phyloP scores from a whole-genome alignment of 2,113 vertebrate species.

The Leucoraja erinaceus region DNA sequence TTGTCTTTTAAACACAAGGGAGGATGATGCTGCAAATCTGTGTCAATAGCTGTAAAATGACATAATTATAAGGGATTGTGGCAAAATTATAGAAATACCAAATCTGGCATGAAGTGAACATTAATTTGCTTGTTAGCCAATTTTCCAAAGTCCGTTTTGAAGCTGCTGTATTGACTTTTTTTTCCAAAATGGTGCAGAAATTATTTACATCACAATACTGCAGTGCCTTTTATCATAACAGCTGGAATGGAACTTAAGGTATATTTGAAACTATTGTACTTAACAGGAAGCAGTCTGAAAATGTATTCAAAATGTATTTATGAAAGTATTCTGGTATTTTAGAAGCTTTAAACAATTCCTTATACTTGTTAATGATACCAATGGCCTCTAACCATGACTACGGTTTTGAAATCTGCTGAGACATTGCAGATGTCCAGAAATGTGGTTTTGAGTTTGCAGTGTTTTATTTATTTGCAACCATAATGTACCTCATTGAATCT shows the following conservation, averaged over 20 bases:
- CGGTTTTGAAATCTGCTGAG: background rate
- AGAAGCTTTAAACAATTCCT: background rate
- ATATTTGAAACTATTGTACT: background rate
- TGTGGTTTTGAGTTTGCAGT: background rate
- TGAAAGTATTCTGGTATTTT: background rate
- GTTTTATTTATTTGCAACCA: constrained; percentile 15
- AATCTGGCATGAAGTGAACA: background rate
- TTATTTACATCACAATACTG: background rate
- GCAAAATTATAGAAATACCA: background rate
- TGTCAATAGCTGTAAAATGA: background rate
- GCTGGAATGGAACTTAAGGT: background rate
- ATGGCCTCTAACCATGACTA: background rate
- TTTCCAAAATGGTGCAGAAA: no score
- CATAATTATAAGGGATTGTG: background rate
- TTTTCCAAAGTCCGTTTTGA: background rate
- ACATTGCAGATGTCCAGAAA: background rate
- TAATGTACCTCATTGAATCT: background rate
- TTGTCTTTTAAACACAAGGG: background rate
- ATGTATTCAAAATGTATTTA: background rate
- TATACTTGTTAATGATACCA: background rate
- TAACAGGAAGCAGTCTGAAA: background rate
- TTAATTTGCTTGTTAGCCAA: background rate
- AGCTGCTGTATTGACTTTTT: background rate
- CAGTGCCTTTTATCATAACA: background rate
- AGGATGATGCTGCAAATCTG: background rate